A percentile compares a stretch with the other conserved stretches of the same genome.
Conservation (phyloP, 2,797 vertebrate genomes). For the Buphagus erythrorhynchus region DNA sequence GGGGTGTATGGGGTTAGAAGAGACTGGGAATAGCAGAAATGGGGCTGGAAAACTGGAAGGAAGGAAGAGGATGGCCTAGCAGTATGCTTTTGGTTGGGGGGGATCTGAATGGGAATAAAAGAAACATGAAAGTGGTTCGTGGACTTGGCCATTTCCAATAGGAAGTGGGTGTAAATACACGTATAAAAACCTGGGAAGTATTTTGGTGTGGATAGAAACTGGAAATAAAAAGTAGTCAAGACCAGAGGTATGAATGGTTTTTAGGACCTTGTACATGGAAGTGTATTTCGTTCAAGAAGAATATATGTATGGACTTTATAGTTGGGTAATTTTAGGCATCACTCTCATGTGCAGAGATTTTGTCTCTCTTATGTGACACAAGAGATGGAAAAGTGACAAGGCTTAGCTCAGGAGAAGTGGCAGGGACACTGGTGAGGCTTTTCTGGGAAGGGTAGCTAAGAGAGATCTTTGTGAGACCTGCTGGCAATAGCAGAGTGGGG, state of each 20-base stretch:
- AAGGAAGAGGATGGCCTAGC: neutral
- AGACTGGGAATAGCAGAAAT: neutral
- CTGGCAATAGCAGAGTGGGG: neutral
- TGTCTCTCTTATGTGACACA: neutral
- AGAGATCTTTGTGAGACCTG: neutral
- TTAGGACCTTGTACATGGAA: neutral
- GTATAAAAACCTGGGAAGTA: neutral
- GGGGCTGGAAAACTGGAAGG: neutral
- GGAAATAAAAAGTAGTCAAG: neutral
- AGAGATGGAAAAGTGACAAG: neutral
- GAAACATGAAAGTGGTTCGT: neutral
- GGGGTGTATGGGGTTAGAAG: slow-evolving; percentile 19
- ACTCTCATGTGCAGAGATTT: neutral
- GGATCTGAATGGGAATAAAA: neutral
- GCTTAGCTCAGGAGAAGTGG: neutral
- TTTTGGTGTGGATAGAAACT: neutral
- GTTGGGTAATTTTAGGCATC: neutral
- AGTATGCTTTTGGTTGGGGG: neutral
- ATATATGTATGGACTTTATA: neutral
- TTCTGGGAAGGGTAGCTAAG: neutral
- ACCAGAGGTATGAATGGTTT: neutral
- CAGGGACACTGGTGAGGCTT: neutral
- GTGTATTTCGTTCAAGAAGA: neutral
- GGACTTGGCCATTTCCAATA: neutral
- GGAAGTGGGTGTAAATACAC: neutral